Base-by-base conservation (phyloP, 2,113 vertebrate genomes). In the Solenodon paradoxus region DNA sequence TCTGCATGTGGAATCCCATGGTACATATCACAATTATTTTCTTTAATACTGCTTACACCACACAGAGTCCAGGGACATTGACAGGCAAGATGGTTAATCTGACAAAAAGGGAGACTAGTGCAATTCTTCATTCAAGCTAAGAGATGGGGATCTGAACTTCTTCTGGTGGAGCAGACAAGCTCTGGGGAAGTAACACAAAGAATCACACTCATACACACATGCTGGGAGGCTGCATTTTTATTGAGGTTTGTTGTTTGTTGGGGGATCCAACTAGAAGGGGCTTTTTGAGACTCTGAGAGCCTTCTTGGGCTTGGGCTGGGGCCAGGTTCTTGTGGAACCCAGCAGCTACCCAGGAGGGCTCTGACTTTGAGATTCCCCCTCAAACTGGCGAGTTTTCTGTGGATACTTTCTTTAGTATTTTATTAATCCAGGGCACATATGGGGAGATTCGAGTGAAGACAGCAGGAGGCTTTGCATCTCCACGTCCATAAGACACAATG, bases 361-460 rank as follows among this genome's bases (percentile, higher is more conserved):
- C 45, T 32, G 51, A 19, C 47, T 51, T 77, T 71, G n/a, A 42
- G n/a, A n/a, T 42, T 57, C 15, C 86, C 28, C 30, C 2, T 59
- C 32, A 28, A 26, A 20, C 40, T 90, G 80, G n/a, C 16, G 40
- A 53, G 49, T 22, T 32, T 83, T 74, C 45, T 35, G 47, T 12
- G 28, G 55, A 63, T 94, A 64, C 22, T 78, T 1, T 49, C 78
- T 51, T 94, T 69, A 97, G 92, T 74, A 94, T n/a, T 51, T 95
- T 11, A 55, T 95, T 90, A 57, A 96, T 96, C 85, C 95, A 96
- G 53, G 74, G 47, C 69, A 82, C 32, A 75, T 93, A 96, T 64
- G 84, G 38, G 53, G 96, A 96, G 80, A 97, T 96, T 49, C 49
- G 24, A 17, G 94, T 97, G 94, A 96, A 98, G 88, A 95, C 88